Evolutionary conservation across 2,888 invertebrate genomes (phyloP).

Genomic region (Priocnemis perturbator): DNA sequence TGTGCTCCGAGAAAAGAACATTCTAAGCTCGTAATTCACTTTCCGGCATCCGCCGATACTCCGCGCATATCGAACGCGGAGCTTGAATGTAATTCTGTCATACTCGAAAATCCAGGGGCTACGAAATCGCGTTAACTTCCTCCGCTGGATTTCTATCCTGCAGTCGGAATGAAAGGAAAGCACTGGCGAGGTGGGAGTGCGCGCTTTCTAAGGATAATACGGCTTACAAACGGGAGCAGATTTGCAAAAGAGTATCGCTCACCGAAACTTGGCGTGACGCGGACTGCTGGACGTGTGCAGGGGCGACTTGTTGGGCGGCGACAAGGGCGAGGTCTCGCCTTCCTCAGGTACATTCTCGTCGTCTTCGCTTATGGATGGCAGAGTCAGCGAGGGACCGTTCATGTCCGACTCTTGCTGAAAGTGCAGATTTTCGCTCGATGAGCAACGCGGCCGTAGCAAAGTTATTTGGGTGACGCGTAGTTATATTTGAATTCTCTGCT

Average conservation of each 20-base stretch:
- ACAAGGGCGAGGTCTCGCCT: slow-evolving; percentile 80
- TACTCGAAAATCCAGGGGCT: not conserved
- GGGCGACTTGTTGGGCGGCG: slow-evolving; percentile 81
- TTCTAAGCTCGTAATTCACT: too few species aligned
- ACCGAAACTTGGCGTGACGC: slow-evolving; percentile 82
- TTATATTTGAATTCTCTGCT: not conserved
- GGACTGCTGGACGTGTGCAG: slow-evolving; percentile 78
- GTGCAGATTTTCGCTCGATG: not conserved
- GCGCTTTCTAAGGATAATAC: too few species aligned
- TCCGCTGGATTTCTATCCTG: not conserved
- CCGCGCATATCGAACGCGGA: too few species aligned
- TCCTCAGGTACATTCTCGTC: slow-evolving; percentile 91
- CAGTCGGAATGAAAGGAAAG: not conserved
- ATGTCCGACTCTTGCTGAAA: slow-evolving; percentile 83
- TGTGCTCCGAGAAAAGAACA: too few species aligned
- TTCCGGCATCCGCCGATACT: too few species aligned
- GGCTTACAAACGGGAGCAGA: too few species aligned
- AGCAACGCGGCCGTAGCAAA: too few species aligned
- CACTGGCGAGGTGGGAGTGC: not conserved
- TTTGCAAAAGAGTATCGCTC: slow-evolving; percentile 11
- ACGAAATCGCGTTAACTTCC: slow-evolving; percentile 23
- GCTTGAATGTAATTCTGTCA: slow-evolving; percentile 10
- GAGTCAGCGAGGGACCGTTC: slow-evolving; percentile 87
- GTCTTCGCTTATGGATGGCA: slow-evolving; percentile 96
- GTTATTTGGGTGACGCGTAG: not conserved